Conservation (phyloP, 2,113 vertebrate species). For the Oryzias woworae region DNA sequence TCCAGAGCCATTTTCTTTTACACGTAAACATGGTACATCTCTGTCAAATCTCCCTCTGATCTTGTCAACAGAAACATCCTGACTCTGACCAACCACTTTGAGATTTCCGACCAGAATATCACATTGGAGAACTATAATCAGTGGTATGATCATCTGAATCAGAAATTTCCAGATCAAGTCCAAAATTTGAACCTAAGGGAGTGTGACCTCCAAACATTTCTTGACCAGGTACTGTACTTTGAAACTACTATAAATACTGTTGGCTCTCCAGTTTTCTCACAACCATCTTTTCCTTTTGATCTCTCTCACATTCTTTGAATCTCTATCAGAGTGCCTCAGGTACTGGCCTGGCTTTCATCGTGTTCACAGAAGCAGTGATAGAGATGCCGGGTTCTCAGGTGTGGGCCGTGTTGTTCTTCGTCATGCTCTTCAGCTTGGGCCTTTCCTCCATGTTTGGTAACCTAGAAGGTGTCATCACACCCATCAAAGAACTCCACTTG, state of each 20-base stretch:
- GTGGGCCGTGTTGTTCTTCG: slow-evolving; percentile 91
- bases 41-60: not conserved
- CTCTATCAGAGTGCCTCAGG: slow-evolving; percentile 83
- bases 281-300: not conserved
- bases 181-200: slow-evolving; percentile 65
- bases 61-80: slow-evolving; percentile 83
- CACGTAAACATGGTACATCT: not conserved
- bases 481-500: slow-evolving; percentile 79
- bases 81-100: slow-evolving; percentile 81
- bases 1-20: not conserved
- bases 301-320: not conserved
- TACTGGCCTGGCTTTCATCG: slow-evolving; percentile 88
- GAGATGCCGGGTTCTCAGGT: slow-evolving; percentile 86
- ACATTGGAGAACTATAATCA: slow-evolving; percentile 73
- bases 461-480: slow-evolving; percentile 84
- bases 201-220: slow-evolving; percentile 82
- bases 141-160: slow-evolving; percentile 73
- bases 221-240: slow-evolving; percentile 81
- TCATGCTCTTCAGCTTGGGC: slow-evolving; percentile 89
- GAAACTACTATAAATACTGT: not conserved
- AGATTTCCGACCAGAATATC: slow-evolving; percentile 81
- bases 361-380: slow-evolving; percentile 87
- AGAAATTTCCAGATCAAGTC: slow-evolving; percentile 58
- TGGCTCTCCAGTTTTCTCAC: not conserved
- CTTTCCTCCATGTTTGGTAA: slow-evolving; percentile 94